These are phyloP conservation scores for Pollenia amentaria DNA, from an alignment of 2,888 invertebrate species.

Conservation along the genomic window DNA sequence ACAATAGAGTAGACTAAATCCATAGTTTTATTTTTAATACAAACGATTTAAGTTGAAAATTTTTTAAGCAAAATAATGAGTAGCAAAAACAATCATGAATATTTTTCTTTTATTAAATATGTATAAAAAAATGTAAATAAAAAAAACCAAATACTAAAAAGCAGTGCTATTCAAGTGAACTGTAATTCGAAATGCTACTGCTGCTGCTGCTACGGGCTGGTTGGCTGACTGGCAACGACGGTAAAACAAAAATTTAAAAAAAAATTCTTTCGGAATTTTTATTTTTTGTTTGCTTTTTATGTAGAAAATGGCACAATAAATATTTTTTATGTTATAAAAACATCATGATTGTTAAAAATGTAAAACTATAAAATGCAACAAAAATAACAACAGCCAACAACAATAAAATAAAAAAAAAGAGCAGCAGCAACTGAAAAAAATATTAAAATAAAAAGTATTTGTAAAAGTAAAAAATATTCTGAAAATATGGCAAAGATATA, in stretches of 20 bases:
- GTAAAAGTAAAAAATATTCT: constrained; percentile 8
- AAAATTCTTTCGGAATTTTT: constrained; percentile 41
- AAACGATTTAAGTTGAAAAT: constrained; percentile 56
- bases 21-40: background rate
- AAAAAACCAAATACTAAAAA: constrained; percentile 2
- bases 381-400: constrained; percentile 19
- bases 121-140: too few species aligned
- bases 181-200: constrained; percentile 15
- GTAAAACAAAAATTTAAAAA: constrained; percentile 38
- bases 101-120: background rate
- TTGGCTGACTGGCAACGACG: background rate
- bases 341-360: constrained; percentile 58
- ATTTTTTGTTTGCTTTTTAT: constrained; percentile 17
- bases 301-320: constrained; percentile 61
- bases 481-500: constrained; percentile 46
- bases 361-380: constrained; percentile 53
- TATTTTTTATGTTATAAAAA: constrained; percentile 53
- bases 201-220: background rate
- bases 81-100: constrained; percentile 39
- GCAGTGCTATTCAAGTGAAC: constrained; percentile 30
- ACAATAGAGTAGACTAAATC: too few species aligned
- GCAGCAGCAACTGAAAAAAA: background rate
- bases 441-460: constrained; percentile 1
- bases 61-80: constrained; percentile 58
- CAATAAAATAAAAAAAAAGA: constrained; percentile 3